Conservation (phyloP, 2,888 invertebrate genomes). For the Drosophila macrospina region DNA sequence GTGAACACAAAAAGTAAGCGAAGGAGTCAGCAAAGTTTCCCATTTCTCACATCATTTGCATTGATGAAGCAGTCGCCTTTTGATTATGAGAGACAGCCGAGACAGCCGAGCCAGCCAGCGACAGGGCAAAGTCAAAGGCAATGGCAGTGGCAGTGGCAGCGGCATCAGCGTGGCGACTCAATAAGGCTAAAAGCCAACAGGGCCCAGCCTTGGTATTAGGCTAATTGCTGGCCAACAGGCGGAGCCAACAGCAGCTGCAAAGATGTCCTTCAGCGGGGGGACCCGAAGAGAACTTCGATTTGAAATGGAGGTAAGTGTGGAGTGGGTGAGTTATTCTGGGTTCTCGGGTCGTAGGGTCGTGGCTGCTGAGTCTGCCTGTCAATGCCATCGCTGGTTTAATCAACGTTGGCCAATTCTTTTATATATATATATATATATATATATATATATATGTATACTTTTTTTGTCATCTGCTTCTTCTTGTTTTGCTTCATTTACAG, state of each 20-base stretch:
- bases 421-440: conserved; percentile 22
- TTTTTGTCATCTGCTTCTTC: conserved; percentile 23
- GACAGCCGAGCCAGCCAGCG: background rate
- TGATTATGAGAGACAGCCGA: conserved; percentile 42
- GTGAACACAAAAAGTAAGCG: conserved; percentile 30
- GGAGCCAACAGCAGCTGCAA: conserved; percentile 44
- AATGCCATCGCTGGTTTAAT: conserved; percentile 70
- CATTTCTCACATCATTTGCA: conserved; percentile 31
- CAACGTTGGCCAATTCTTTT: conserved; percentile 61
- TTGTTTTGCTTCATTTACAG: conserved; percentile 32
- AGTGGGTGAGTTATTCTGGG: conserved; percentile 1
- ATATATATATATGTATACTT: conserved; percentile 23
- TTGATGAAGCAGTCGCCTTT: conserved; percentile 38
- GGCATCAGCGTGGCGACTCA: conserved; percentile 39
- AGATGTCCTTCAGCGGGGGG: conserved; percentile 49
- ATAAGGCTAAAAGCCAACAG: conserved; percentile 69
- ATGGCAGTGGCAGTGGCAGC: conserved; percentile 1
- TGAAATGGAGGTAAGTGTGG: conserved; percentile 6
- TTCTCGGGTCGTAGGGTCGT: background rate
- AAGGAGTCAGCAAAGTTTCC: conserved; percentile 25
- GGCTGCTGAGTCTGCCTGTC: conserved; percentile 39
- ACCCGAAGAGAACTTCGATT: conserved; percentile 7
- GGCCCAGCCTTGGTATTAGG: conserved; percentile 69
- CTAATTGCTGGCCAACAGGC: conserved; percentile 62
- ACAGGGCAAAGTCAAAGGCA: conserved; percentile 12